Percentiles rank a stretch among this genome's conserved stretches.
Evolutionary conservation across 2,113 vertebrate species (phyloP).

Genomic region (Octodon degus): DNA sequence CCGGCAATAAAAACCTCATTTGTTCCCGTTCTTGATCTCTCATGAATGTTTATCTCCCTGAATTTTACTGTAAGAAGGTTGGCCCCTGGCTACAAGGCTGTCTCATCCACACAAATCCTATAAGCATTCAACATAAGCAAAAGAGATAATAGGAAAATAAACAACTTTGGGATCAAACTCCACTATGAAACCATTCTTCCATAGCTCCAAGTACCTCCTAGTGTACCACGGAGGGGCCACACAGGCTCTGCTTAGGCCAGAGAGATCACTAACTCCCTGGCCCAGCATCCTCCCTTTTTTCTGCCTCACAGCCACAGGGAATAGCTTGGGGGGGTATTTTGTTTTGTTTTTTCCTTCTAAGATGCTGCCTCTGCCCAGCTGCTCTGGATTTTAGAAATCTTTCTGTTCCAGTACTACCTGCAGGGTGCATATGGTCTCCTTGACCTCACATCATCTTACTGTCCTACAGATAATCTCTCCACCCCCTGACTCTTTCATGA

Average conservation of each 20-base stretch:
- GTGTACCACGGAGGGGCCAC: neutral
- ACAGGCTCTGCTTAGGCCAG: neutral
- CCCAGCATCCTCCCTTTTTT: neutral
- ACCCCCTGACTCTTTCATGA: neutral
- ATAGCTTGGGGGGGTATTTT: neutral
- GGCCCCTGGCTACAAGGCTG: neutral
- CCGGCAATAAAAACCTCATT: no score
- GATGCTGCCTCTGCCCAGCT: neutral
- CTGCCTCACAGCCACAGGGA: neutral
- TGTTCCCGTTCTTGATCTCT: no score
- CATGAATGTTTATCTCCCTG: no score
- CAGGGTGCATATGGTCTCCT: neutral
- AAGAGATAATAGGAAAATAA: slow-evolving; percentile 7
- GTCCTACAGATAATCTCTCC: neutral
- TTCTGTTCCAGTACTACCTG: neutral
- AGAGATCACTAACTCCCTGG: neutral
- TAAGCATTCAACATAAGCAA: neutral
- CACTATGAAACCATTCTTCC: neutral
- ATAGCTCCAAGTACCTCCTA: neutral
- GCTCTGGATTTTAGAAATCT: neutral
- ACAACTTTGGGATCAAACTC: neutral
- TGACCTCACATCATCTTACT: neutral
- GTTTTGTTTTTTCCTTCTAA: neutral
- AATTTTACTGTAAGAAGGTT: no score
- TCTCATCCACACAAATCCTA: neutral